Percentiles rank a stretch among this genome's conserved stretches.
Conservation (phyloP, 2,113 vertebrate genomes). For the Malurus melanocephalus region DNA sequence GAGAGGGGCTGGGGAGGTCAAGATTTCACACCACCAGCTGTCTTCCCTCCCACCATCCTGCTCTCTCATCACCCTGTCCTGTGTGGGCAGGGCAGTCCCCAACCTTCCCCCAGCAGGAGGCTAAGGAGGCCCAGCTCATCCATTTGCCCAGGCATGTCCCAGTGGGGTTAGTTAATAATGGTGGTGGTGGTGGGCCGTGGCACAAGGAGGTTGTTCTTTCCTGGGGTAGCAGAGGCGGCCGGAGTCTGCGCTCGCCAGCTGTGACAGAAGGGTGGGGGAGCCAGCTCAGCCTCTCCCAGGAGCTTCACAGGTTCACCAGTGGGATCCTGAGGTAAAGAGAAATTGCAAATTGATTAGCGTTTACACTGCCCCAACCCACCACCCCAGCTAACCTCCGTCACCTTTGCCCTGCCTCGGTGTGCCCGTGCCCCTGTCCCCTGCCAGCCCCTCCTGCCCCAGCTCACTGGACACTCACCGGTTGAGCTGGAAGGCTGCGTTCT, state of each 20-base stretch:
- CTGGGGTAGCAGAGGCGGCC: constrained; percentile 19
- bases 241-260: neutral
- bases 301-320: constrained; percentile 79
- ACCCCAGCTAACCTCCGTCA: fast-evolving
- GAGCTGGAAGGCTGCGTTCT: constrained; percentile 73
- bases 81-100: neutral
- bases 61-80: neutral
- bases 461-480: constrained; percentile 68
- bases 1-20: neutral
- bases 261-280: neutral
- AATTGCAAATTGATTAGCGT: neutral
- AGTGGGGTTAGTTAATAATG: neutral
- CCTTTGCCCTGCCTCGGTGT: neutral
- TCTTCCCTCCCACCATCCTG: neutral
- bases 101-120: neutral
- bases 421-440: neutral
- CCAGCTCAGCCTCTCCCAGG: constrained; percentile 20
- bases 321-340: constrained; percentile 72
- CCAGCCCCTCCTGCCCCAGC: neutral
- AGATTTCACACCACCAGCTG: neutral
- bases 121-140: constrained; percentile 1
- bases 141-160: constrained; percentile 12
- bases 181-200: constrained; percentile 34
- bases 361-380: fast-evolving
- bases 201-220: constrained; percentile 37